Evolutionary conservation across 2,888 invertebrate species (phyloP), one percentile per base, ranked within the genome.

Genomic region (Tipula confusa): DNA sequence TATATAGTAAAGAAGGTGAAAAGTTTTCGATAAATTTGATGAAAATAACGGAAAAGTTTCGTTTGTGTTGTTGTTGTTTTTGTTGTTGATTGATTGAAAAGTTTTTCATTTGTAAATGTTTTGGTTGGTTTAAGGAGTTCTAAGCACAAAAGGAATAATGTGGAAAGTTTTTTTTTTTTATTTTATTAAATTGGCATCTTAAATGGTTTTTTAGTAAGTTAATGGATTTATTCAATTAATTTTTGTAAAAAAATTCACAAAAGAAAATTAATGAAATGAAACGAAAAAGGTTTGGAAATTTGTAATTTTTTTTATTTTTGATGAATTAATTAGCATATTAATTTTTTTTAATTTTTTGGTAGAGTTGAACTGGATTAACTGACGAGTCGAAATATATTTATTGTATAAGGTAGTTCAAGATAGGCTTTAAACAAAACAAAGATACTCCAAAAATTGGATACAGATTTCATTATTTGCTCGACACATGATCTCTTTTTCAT

Each of bases 131-230:
- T 64, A 64, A 24, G 18, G 24, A 64, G 5, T 43, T 11, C 24
- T 43, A 64, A 64, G 64, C 64, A 2, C 64, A 64, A 64, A 64
- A 18, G 2, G 43, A 15, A 64, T 24, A 64, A 64, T 24, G 24
- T 64, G 24, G 3, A 64, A 64, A 64, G 64, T 64, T 64, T 64
- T 1, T n/a, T n/a, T n/a, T n/a, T n/a, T n/a, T n/a, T n/a, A n/a
- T n/a, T n/a, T n/a, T n/a, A n/a, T n/a, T 24, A 64, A 64, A 64
- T 64, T 64, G 64, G 64, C 64, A 64, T 64, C 64, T 64, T 64
- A 64, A 64, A 64, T 64, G 64, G 18, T 64, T 24, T 24, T 24
- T 64, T 64, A 18, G 64, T 7, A 64, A 24, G 24, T 64, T 64
- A 64, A 64, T 64, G 64, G 11, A 24, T 64, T 64, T 43, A 43